Evolutionary conservation across 2,797 vertebrate species (phyloP), one percentile per base, ranked within the genome.

Genomic region (Chromis chromis): DNA sequence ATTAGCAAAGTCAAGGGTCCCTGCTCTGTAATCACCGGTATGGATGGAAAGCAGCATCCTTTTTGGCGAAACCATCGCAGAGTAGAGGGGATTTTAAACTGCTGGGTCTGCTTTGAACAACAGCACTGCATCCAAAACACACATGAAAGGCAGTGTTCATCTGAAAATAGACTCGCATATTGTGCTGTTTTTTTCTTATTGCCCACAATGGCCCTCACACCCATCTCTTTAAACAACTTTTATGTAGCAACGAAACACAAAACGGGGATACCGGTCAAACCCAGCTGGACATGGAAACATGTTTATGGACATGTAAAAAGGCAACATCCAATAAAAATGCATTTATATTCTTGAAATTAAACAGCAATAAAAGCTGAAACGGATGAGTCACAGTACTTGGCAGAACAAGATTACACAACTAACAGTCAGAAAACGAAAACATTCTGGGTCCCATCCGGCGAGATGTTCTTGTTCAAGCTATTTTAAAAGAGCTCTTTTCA

Each of bases 1-100:
- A 82, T 74, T 87, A 76, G 89, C 76, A 75, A 78, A 87, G 88
- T 84, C 78, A 68, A 6, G 67, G 39, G 59, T 85, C 69, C 68
- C 66, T 74, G 55, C 80, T 78, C 86, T 82, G 67, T 87, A 84
- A 89, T 86, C 84, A 70, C 71, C 11, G 52, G 55, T 64, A 75
- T 27, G 74, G 82, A 82, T 80, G 65, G 67, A 79, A 76, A 79
- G 24, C 33, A 19, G 72, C 73, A 74, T 81, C 79, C 58, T 84
- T 74, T 50, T 14, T 49, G 53, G 55, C 76, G 49, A 62, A 78
- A 61, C 28, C 24, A 39, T 76, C 53, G 28, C 53, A 4, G 70
- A 70, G 56, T 60, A 71, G 36, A 67, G 58, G 54, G 54, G 17
- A 73, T 40, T 28, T 81, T 64, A 14, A 68, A 76, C 67, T 70